Evolutionary conservation across 2,113 vertebrate species (phyloP).

Genomic region (Toxotes jaculatrix): DNA sequence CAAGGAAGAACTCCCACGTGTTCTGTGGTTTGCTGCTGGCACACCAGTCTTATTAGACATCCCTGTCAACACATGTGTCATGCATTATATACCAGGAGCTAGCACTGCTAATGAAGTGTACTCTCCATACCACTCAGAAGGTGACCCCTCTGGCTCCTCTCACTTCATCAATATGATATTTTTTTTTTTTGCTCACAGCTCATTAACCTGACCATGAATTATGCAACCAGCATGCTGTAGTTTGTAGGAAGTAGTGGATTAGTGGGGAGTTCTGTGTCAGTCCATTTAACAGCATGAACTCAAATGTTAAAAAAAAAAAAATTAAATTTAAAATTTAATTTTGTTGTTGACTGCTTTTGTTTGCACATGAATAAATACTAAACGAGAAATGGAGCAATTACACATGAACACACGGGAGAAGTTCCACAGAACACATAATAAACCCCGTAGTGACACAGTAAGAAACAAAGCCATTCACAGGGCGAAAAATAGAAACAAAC

Average conservation of each 20-base stretch:
- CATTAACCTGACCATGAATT: conserved; percentile 69
- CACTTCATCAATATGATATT: conserved; percentile 69
- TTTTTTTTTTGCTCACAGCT: conserved; percentile 59
- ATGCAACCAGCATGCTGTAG: conserved; percentile 61
- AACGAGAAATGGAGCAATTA: conserved; percentile 37
- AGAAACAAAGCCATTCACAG: conserved; percentile 20
- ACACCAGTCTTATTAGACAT: conserved; percentile 21
- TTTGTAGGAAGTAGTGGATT: conserved; percentile 48
- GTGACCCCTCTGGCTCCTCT: conserved; percentile 58
- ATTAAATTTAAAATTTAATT: not conserved
- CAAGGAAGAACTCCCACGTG: conserved; percentile 13
- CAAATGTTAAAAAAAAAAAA: not conserved
- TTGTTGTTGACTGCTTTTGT: conserved; percentile 28
- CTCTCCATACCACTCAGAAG: conserved; percentile 61
- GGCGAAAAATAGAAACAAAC: conserved; percentile 27
- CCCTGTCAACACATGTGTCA: conserved; percentile 36
- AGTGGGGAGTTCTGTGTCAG: conserved; percentile 22
- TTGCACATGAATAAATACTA: conserved; percentile 24
- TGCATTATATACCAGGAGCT: conserved; percentile 50
- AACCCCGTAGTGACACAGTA: not conserved
- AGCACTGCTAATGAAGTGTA: conserved; percentile 60
- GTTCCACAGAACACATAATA: not conserved
- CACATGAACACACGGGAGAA: conserved; percentile 16
- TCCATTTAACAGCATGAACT: conserved; percentile 37
- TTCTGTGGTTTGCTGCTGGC: conserved; percentile 38